Conservation (phyloP, 2,797 vertebrate genomes). For the Sebastes reedi region DNA sequence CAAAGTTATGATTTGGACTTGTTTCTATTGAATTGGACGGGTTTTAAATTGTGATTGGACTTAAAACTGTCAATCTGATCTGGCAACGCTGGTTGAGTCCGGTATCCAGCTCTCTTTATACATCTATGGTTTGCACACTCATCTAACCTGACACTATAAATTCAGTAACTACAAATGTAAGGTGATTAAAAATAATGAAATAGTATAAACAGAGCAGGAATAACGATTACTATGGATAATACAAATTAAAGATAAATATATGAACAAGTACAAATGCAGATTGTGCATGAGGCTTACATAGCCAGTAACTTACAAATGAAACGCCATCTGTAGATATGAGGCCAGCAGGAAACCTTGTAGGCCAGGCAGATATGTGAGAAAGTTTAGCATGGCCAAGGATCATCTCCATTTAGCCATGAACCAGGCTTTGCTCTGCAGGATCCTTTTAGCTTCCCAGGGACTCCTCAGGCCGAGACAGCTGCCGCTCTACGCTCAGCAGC, state of each 20-base stretch:
- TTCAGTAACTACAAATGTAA: not conserved
- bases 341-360: not conserved
- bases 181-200: not conserved
- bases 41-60: no score
- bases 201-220: not conserved
- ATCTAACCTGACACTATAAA: not conserved
- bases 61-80: no score
- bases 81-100: no score
- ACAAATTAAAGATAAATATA: not conserved
- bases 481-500: conserved; percentile 12
- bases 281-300: not conserved
- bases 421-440: conserved; percentile 17
- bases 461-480: conserved; percentile 24
- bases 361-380: conserved; percentile 32
- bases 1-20: no score
- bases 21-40: no score
- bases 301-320: conserved; percentile 9
- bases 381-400: conserved; percentile 20
- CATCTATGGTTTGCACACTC: not conserved
- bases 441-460: conserved; percentile 8
- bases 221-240: not conserved
- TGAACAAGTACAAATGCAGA: not conserved
- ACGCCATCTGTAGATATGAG: conserved; percentile 24
- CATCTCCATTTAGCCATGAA: conserved; percentile 42
- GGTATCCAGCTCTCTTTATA: not conserved